Conservation (phyloP, 2,797 vertebrate genomes). For the Mionectes olivaceus region DNA sequence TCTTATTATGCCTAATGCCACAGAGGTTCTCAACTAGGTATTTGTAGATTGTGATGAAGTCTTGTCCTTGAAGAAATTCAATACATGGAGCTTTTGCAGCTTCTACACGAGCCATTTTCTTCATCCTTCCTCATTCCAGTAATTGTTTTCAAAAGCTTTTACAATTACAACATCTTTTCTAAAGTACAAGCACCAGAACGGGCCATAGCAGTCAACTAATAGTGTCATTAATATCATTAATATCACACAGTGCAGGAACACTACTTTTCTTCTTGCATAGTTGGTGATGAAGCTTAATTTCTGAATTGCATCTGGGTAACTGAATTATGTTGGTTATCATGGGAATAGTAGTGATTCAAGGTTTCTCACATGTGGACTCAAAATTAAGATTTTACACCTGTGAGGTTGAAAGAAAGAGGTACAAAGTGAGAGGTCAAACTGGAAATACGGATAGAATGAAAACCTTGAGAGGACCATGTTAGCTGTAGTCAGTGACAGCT, state of each 20-base stretch:
- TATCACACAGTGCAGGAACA: neutral
- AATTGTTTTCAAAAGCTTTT: neutral
- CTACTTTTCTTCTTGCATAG: neutral
- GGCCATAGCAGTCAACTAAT: neutral
- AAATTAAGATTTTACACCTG: neutral
- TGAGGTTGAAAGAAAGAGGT: neutral
- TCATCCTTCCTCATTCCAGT: neutral
- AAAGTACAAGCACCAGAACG: neutral
- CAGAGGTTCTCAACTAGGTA: neutral
- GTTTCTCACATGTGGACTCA: neutral
- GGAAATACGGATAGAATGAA: neutral
- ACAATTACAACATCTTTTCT: neutral
- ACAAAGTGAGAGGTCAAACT: neutral
- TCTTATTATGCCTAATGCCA: neutral
- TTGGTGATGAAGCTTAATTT: neutral
- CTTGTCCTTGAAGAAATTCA: slow-evolving; percentile 7
- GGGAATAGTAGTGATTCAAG: neutral
- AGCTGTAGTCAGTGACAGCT: neutral
- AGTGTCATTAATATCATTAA: neutral
- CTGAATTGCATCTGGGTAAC: neutral
- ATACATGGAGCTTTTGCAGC: neutral
- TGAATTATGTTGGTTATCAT: neutral
- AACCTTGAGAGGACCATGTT: neutral
- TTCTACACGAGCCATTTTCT: neutral
- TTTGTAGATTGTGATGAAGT: neutral